Evolutionary conservation across 2,888 invertebrate genomes (phyloP).

Genomic region (Resseliella maxima): DNA sequence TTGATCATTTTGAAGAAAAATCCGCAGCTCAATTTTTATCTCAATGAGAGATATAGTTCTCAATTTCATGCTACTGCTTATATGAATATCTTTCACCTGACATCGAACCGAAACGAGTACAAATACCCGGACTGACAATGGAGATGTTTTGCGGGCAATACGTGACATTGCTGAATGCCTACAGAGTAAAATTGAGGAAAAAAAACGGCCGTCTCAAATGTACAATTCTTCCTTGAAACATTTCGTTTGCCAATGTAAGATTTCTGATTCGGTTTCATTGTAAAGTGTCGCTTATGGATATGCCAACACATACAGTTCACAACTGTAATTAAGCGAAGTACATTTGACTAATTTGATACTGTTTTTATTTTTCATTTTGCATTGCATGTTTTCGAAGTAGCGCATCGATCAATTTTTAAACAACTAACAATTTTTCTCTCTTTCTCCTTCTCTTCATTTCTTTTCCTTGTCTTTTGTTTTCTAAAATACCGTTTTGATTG

Average conservation of each 20-base stretch:
- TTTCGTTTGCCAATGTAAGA: background rate
- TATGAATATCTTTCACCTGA: slow-evolving; percentile 33
- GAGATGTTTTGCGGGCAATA: slow-evolving; percentile 50
- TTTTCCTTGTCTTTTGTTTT: background rate
- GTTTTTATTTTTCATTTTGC: background rate
- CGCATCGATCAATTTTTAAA: background rate
- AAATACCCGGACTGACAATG: background rate
- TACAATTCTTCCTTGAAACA: background rate
- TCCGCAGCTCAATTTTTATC: background rate
- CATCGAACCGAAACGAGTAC: slow-evolving; percentile 7
- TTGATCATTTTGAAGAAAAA: background rate
- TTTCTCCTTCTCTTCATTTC: background rate
- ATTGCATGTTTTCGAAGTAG: slow-evolving; percentile 45
- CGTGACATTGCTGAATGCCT: slow-evolving; percentile 35
- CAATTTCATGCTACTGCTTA: background rate
- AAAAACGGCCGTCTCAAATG: background rate
- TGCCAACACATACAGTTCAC: background rate
- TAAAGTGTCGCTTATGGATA: slow-evolving; percentile 42
- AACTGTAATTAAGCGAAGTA: slow-evolving; percentile 46
- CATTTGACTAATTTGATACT: slow-evolving; percentile 3
- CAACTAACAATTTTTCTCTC: background rate
- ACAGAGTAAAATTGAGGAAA: background rate
- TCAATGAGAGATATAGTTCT: slow-evolving; percentile 3
- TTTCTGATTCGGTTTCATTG: background rate
- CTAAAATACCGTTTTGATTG: background rate